phyloP scores from a whole-genome alignment of 2,113 vertebrate species.

The Phalacrocorax aristotelis region DNA sequence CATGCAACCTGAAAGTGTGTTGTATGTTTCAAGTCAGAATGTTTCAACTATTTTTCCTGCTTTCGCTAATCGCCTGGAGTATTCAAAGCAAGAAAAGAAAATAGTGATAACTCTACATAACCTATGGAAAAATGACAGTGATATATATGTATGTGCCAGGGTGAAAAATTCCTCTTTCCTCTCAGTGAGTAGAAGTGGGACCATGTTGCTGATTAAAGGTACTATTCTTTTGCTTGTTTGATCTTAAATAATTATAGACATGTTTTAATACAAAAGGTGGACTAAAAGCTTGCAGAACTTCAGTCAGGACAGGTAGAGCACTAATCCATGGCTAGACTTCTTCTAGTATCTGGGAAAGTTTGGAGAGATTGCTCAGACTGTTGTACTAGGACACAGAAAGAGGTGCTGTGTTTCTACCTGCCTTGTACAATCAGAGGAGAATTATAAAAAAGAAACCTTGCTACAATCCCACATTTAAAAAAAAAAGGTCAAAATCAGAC shows the following conservation, averaged over 20 bases:
- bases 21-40: not conserved
- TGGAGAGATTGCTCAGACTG: not conserved
- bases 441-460: not conserved
- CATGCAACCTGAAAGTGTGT: fast-evolving
- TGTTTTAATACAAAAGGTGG: not conserved
- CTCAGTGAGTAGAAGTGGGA: not conserved
- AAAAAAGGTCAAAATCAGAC: not conserved
- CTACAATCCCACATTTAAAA: not conserved
- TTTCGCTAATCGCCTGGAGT: not conserved
- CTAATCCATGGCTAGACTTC: not conserved
- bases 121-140: not conserved
- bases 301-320: not conserved
- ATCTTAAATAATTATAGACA: fast-evolving
- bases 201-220: conserved; percentile 52
- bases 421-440: not conserved
- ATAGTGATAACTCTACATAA: not conserved
- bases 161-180: not conserved
- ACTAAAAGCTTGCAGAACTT: not conserved
- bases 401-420: not conserved
- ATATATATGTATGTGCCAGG: not conserved
- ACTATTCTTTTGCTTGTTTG: not conserved
- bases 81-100: not conserved
- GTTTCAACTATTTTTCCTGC: fast-evolving
- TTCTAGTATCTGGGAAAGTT: not conserved
- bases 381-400: not conserved